Conservation (phyloP, 2,888 invertebrate genomes). For the Operophtera brumata region DNA sequence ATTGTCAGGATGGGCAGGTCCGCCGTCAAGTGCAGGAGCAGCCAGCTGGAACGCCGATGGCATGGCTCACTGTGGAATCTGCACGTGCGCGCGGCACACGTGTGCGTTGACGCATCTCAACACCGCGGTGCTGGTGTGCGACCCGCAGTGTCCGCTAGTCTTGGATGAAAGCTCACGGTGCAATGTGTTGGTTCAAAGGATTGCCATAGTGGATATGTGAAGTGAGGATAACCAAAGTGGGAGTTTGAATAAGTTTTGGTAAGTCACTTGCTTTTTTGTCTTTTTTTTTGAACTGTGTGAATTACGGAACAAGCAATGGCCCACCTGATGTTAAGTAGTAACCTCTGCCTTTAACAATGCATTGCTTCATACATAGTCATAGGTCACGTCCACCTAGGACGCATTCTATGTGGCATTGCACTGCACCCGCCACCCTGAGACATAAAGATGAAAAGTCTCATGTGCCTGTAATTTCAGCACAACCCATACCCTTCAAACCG, state of each 20-base stretch:
- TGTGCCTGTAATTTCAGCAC: no score
- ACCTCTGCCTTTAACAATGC: no score
- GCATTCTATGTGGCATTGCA: no score
- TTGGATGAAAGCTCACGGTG: conserved; percentile 34
- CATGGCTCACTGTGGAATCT: conserved; percentile 62
- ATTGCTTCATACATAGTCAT: no score
- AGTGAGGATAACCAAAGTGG: conserved; percentile 6
- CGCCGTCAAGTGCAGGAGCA: conserved; percentile 76
- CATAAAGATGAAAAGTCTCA: no score
- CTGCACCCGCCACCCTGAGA: no score
- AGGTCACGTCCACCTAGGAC: no score
- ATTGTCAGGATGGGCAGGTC: conserved; percentile 63
- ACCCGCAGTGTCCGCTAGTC: conserved; percentile 39
- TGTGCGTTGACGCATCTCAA: conserved; percentile 57
- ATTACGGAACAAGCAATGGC: no score
- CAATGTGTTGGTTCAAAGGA: background rate
- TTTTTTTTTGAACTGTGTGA: background rate
- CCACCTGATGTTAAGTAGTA: no score
- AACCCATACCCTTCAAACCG: no score
- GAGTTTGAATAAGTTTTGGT: conserved; percentile 6
- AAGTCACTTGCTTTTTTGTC: no score
- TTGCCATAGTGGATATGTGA: conserved; percentile 4
- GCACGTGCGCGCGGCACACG: conserved; percentile 69
- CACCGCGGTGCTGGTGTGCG: conserved; percentile 39
- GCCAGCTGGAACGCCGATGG: conserved; percentile 64